Percentiles rank a stretch among this genome's conserved stretches.
phyloP scores from a whole-genome alignment of 2,113 vertebrate genomes.

The Trematocara macrostoma region DNA sequence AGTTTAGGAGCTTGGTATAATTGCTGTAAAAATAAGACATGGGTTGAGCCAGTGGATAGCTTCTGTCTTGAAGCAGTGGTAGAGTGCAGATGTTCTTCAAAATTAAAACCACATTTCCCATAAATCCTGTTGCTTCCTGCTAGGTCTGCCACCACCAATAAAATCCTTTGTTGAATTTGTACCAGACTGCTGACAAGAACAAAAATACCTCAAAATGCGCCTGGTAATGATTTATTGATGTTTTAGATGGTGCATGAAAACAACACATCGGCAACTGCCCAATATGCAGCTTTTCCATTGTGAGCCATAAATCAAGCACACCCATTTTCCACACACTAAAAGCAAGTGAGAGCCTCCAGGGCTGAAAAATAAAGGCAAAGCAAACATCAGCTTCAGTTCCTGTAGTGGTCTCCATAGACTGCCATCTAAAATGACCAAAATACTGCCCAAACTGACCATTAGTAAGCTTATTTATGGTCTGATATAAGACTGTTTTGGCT shows the following conservation, averaged over 20 bases:
- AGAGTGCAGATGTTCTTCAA: neutral
- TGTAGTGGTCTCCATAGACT: neutral
- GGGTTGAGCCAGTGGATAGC: neutral
- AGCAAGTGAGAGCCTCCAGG: neutral
- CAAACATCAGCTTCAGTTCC: neutral
- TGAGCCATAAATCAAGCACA: neutral
- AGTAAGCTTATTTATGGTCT: neutral
- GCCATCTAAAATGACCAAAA: neutral
- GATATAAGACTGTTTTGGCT: neutral
- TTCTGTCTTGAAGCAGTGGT: neutral
- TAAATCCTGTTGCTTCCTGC: slow-evolving; percentile 5
- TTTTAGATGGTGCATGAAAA: neutral
- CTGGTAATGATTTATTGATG: neutral
- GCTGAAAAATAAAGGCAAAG: neutral
- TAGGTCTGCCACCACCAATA: neutral
- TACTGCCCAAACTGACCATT: neutral
- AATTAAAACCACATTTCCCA: slow-evolving; percentile 25
- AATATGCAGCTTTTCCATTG: neutral
- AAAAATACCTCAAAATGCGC: neutral
- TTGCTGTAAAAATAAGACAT: neutral
- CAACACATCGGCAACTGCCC: neutral
- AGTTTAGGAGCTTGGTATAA: neutral
- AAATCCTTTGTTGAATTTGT: neutral
- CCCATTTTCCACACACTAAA: neutral
- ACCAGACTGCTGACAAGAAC: neutral